These are phyloP conservation scores for Malacosoma neustria DNA, from an alignment of 2,888 invertebrate species.

Conservation along the genomic window DNA sequence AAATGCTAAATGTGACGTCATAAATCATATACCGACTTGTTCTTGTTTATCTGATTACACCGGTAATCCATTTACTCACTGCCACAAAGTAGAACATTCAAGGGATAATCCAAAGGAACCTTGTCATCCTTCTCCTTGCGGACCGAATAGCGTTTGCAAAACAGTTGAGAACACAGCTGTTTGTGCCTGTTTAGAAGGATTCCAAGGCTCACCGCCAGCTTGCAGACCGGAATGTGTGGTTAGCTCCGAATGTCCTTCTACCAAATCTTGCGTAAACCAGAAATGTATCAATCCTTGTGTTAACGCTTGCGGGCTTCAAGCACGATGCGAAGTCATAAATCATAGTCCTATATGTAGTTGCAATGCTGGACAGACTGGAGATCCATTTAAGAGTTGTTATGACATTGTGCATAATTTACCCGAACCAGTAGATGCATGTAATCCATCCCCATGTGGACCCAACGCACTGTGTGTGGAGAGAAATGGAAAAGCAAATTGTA, in stretches of 20 bases:
- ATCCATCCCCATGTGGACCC: conserved; percentile 87
- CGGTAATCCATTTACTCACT: conserved; percentile 82
- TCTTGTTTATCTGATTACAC: conserved; percentile 79
- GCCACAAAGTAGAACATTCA: conserved; percentile 43
- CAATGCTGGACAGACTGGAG: conserved; percentile 82
- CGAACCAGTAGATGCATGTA: conserved; percentile 75
- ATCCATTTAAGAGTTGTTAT: conserved; percentile 85
- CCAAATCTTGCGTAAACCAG: conserved; percentile 86
- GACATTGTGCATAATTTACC: conserved; percentile 55
- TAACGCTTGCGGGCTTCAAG: conserved; percentile 85
- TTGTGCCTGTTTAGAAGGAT: conserved; percentile 85
- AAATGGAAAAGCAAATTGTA: conserved; percentile 81
- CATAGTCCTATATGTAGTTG: conserved; percentile 93
- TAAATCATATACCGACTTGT: conserved; percentile 84
- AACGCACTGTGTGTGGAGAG: conserved; percentile 82
- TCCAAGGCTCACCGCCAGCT: conserved; percentile 85
- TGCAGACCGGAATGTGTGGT: conserved; percentile 90
- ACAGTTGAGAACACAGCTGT: conserved; percentile 85
- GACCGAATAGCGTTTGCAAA: conserved; percentile 85
- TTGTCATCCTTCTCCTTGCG: conserved; percentile 85
- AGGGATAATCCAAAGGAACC: conserved; percentile 73
- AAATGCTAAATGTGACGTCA: conserved; percentile 82
- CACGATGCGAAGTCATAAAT: conserved; percentile 86
- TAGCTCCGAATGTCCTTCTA: conserved; percentile 87
- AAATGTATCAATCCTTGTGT: conserved; percentile 89